A percentile compares a stretch with the other conserved stretches of the same genome.
phyloP scores from a whole-genome alignment of 2,888 invertebrate genomes.

The Linnaemya tessellans region DNA sequence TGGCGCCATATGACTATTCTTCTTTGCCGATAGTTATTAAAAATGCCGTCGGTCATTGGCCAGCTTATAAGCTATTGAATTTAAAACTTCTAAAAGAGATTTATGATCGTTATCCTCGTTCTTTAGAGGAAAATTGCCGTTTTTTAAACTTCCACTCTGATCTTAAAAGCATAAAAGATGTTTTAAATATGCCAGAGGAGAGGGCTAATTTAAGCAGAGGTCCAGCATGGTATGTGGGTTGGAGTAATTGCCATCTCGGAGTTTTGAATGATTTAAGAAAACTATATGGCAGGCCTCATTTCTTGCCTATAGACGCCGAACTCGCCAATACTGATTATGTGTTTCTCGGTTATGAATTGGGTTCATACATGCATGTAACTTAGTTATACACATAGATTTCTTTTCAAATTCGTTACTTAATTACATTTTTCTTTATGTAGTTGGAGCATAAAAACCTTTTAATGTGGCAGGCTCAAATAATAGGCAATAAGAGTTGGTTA shows the following conservation, averaged over 20 bases:
- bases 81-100: slow-evolving; percentile 88
- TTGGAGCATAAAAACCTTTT: slow-evolving; percentile 94
- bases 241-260: slow-evolving; percentile 95
- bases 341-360: slow-evolving; percentile 95
- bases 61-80: slow-evolving; percentile 87
- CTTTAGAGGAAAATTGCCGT: slow-evolving; percentile 92
- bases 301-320: slow-evolving; percentile 94
- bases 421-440: slow-evolving; percentile 84
- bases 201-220: slow-evolving; percentile 85
- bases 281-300: slow-evolving; percentile 91
- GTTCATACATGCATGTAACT: slow-evolving; percentile 95
- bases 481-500: slow-evolving; percentile 93
- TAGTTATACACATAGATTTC: not conserved
- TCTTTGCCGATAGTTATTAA: slow-evolving; percentile 92
- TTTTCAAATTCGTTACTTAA: not conserved
- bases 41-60: slow-evolving; percentile 90
- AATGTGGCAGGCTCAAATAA: slow-evolving; percentile 97
- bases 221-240: slow-evolving; percentile 95
- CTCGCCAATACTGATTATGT: slow-evolving; percentile 94
- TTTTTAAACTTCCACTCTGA: slow-evolving; percentile 94
- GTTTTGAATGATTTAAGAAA: slow-evolving; percentile 89
- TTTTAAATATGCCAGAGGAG: slow-evolving; percentile 89
- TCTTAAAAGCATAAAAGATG: slow-evolving; percentile 89
- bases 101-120: slow-evolving; percentile 87
- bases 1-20: slow-evolving; percentile 89